These are phyloP conservation scores for Fratercula arctica DNA, from an alignment of 2,797 vertebrate genomes.

Conservation along the genomic window DNA sequence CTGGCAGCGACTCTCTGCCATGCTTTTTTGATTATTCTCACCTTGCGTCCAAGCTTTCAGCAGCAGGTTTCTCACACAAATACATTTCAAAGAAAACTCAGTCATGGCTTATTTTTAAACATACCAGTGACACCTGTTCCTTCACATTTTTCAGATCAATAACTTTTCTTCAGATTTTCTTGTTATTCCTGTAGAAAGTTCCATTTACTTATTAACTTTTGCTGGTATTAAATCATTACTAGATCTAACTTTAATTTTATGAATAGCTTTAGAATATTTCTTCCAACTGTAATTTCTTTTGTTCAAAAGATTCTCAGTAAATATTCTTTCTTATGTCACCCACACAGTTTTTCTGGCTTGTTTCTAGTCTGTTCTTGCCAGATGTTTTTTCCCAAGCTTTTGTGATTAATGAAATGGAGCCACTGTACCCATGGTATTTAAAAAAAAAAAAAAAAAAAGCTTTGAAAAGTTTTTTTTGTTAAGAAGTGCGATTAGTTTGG, in stretches of 20 bases:
- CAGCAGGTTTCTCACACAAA: background rate
- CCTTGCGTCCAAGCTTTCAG: background rate
- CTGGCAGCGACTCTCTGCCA: background rate
- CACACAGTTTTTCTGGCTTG: constrained; percentile 20
- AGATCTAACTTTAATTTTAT: background rate
- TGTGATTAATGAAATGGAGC: constrained; percentile 1
- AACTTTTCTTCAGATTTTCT: background rate
- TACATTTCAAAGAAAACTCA: background rate
- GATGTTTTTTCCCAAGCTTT: constrained; percentile 39
- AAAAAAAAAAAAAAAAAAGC: background rate
- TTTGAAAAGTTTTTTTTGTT: background rate
- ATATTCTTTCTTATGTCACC: constrained; percentile 13
- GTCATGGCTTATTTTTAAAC: background rate
- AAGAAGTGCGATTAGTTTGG: background rate
- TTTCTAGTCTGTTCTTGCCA: constrained; percentile 17
- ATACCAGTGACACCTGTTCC: background rate
- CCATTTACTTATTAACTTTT: background rate
- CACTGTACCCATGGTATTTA: background rate
- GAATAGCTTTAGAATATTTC: constrained; percentile 3
- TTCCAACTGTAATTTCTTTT: constrained; percentile 4
- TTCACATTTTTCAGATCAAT: background rate
- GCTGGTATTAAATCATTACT: background rate
- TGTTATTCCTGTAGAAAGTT: background rate
- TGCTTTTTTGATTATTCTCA: background rate
- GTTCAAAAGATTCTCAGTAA: background rate